Base-by-base conservation (phyloP, 2,113 vertebrate species). In the Chaenocephalus aceratus region DNA sequence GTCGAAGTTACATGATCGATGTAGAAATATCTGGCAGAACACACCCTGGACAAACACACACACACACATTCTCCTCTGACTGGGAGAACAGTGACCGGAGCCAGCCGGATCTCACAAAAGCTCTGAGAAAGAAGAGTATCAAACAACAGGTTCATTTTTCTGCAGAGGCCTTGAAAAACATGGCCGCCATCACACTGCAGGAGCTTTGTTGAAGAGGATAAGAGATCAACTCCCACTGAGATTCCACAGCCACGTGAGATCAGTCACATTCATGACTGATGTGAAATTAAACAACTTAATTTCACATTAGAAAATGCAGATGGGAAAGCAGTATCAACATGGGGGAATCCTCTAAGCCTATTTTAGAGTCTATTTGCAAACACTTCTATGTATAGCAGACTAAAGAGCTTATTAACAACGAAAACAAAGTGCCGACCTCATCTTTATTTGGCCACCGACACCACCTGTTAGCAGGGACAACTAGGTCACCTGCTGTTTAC, bases 81-180 rank as follows among this genome's bases (percentile, higher is more conserved):
- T 60, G 21, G 48, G 75, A 70, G 57, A 82, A 79, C 68, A 58
- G 70, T 86, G 72, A 74, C 87, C 23, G 63, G 86, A 62, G 36
- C 82, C 46, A 87, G 64, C 85, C 69, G 57, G 89, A 87, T 87
- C 88, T 61, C 77, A 86, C 88, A 91, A 84, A 71, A 54, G 78
- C 70, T 58, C 75, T 86, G 77, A 88, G 76, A 88, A 92, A 88
- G 85, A 89, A 82, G 86, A 89, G 89, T 78, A 87, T 91, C 83
- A 82, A 86, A 93, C 90, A 93, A 93, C 88, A 81, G 83, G 77
- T 87, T 84, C 86, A 79, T 92, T 94, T 94, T 89, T 89, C 82
- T 70, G 77, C 82, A 10, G 83, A 51, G 69, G 81, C 65, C 18
- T 82, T 79, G 62, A 66, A 72, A 85, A 86, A 72, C 75, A 81